Evolutionary conservation across 1,140 invertebrate species (phyloP).

Genomic region (Helicorthomorpha holstii): DNA sequence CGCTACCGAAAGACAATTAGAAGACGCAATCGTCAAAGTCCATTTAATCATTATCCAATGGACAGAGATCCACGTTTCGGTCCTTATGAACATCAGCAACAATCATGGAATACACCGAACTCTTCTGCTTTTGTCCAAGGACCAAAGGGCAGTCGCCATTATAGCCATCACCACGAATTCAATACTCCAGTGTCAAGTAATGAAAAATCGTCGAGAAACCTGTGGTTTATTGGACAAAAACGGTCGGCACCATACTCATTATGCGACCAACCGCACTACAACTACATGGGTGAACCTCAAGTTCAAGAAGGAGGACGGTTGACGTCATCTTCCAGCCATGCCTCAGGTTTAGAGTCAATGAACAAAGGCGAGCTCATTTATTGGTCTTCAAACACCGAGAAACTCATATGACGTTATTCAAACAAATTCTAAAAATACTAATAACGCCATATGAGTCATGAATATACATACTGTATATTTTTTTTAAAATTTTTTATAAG

Average conservation of each 20-base stretch:
- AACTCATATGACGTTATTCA: conserved; percentile 8
- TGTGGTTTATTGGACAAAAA: not conserved
- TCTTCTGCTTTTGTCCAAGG: not conserved
- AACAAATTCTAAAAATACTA: no score
- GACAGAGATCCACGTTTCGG: not conserved
- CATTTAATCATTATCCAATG: not conserved
- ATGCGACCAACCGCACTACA: not conserved
- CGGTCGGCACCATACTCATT: not conserved
- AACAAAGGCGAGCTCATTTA: conserved; percentile 2
- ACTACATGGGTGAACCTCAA: not conserved
- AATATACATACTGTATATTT: no score
- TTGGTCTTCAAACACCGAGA: conserved; percentile 6
- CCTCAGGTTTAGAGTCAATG: not conserved
- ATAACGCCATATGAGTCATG: no score
- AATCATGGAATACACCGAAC: not conserved
- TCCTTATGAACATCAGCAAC: not conserved
- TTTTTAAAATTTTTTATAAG: no score
- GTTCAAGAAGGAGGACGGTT: not conserved
- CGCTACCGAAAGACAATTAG: not conserved
- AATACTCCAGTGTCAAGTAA: no score
- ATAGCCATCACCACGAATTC: not conserved
- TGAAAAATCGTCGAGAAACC: not conserved
- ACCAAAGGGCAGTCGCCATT: not conserved
- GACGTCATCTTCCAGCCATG: not conserved
- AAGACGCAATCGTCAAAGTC: not conserved